Base-by-base conservation (phyloP, 2,113 vertebrate genomes). In the Passer montanus region DNA sequence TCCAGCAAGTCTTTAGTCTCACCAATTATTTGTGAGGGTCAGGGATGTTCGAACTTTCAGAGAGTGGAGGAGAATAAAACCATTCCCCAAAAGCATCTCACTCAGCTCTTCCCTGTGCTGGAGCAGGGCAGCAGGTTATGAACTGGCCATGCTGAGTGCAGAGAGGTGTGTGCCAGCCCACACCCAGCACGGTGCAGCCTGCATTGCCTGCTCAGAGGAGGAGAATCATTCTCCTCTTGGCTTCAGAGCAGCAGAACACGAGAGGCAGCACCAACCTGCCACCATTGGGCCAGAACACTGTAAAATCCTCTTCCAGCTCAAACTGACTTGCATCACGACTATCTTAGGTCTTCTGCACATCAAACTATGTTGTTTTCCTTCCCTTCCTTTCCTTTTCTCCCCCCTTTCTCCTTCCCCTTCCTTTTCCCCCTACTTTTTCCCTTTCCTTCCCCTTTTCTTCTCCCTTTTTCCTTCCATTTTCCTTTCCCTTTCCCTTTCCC, bases 101-200 rank as follows among this genome's bases (percentile, higher is more conserved):
- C 37, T 13, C n/a, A 83, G 9, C 44, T 69, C 8, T 13, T 85
- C 41, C n/a, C 15, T 20, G 10, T 60, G 27, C 11, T 4, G 2
- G 18, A 44, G 21, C 12, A 64, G 16, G 28, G 41, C 77, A 31
- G 31, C 1, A 0, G 31, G 22, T 52, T 27, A 18, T 28, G 49
- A 60, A 22, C 1, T 76, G 35, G 41, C 58, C 8, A 6, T 44
- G 5, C 7, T 69, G 46, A 49, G 24, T 18, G 24, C 41, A 79
- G 62, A 49, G 75, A 11, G 12, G 6, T 35, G 22, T 20, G 43
- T 58, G 22, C 11, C 43, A 33, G 43, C 59, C 55, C 47, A 21
- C 14, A 58, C 30, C 28, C 83, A n/a, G 4, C 39, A 7, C 0
- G 0, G 12, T 2, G 2, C 26, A 5, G 10, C 41, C 18, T 76